Conservation (phyloP, 2,888 invertebrate genomes). For the Archaeoteleia sp. region DNA sequence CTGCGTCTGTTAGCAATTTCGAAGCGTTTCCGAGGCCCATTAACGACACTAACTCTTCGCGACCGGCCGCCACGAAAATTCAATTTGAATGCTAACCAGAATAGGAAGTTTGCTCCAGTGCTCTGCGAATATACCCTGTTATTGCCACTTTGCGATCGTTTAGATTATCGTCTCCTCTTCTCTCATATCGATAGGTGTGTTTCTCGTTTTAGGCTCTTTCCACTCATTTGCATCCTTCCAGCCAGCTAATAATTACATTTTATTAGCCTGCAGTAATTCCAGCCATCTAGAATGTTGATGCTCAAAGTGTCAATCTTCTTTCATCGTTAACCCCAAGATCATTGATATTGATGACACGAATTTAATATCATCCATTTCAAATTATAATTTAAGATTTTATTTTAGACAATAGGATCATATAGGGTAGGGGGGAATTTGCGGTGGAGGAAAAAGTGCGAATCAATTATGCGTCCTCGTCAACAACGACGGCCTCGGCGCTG, state of each 20-base stretch:
- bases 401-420: too few relatives aligned
- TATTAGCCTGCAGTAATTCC: too few relatives aligned
- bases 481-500: slow-evolving; percentile 9
- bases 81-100: slow-evolving; percentile 74
- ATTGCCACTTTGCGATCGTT: slow-evolving; percentile 73
- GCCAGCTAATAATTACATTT: too few relatives aligned
- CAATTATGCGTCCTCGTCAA: slow-evolving; percentile 58
- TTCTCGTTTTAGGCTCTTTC: too few relatives aligned
- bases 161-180: slow-evolving; percentile 69
- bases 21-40: slow-evolving; percentile 68
- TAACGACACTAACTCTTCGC: slow-evolving; percentile 72
- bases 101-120: slow-evolving; percentile 68
- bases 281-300: too few relatives aligned
- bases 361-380: neutral
- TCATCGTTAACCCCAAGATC: neutral
- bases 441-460: slow-evolving; percentile 58
- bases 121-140: slow-evolving; percentile 64
- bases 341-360: neutral
- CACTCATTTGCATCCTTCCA: slow-evolving; percentile 10
- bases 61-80: slow-evolving; percentile 70
- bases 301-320: too few relatives aligned
- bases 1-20: slow-evolving; percentile 66
- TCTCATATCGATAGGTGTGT: slow-evolving; percentile 26
- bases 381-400: too few relatives aligned
- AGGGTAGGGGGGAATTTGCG: slow-evolving; percentile 49